phyloP scores from a whole-genome alignment of 2,797 vertebrate species.

The Tachyglossus aculeatus region DNA sequence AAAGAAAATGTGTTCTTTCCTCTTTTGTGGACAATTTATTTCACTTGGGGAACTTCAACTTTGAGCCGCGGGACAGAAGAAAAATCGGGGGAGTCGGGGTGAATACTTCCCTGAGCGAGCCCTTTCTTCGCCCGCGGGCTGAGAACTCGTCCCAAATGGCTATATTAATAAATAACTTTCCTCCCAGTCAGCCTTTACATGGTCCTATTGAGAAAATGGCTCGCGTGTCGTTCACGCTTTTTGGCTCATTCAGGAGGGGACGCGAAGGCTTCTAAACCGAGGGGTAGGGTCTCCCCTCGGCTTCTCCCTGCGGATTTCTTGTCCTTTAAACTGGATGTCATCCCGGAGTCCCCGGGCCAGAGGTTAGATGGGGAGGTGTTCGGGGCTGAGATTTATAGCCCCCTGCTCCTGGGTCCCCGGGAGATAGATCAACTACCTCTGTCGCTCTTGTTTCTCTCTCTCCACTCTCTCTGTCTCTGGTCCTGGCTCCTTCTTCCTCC shows the following conservation, averaged over 20 bases:
- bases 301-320: conserved; percentile 69
- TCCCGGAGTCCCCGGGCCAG: conserved; percentile 79
- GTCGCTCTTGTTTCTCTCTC: conserved; percentile 53
- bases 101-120: conserved; percentile 81
- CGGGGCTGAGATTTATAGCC: conserved; percentile 85
- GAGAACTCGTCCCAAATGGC: conserved; percentile 91
- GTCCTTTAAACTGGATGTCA: conserved; percentile 76
- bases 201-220: conserved; percentile 92
- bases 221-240: conserved; percentile 96
- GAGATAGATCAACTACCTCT: no score
- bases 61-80: conserved; percentile 86
- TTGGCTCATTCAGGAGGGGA: conserved; percentile 82
- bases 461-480: conserved; percentile 21
- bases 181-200: conserved; percentile 91
- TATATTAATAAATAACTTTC: conserved; percentile 97
- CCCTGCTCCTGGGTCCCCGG: conserved; percentile 78
- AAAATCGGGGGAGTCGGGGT: conserved; percentile 85
- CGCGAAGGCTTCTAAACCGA: conserved; percentile 75
- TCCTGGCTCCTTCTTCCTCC: conserved; percentile 48
- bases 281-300: conserved; percentile 75
- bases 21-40: conserved; percentile 87
- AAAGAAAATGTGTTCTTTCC: conserved; percentile 88
- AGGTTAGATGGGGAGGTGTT: conserved; percentile 88
- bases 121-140: conserved; percentile 83
- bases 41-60: conserved; percentile 85